Conservation (phyloP, 2,113 vertebrate species). For the Pseudois nayaur region DNA sequence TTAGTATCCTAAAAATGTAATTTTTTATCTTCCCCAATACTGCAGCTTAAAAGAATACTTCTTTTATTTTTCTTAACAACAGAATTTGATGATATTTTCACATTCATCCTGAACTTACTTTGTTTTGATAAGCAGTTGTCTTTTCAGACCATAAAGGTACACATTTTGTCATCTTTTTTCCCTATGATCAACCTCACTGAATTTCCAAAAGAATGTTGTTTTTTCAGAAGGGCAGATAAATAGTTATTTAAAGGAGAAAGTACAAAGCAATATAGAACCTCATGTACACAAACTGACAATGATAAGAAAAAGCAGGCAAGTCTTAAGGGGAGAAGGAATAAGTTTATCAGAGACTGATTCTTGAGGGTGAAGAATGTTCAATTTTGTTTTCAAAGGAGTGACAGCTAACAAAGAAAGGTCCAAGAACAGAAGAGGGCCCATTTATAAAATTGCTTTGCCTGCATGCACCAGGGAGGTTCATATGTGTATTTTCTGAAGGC, state of each 20-base stretch:
- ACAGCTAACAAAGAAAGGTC: not conserved
- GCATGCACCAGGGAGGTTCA: not conserved
- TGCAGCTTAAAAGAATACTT: not conserved
- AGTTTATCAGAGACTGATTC: not conserved
- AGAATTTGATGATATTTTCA: constrained; percentile 41
- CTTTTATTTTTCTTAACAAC: constrained; percentile 23
- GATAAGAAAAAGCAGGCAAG: not conserved
- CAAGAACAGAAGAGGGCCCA: not conserved
- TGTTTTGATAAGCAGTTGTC: constrained; percentile 37
- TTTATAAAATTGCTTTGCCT: not conserved
- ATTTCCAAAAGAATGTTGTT: not conserved
- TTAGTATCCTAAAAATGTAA: not conserved
- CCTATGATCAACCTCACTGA: not conserved
- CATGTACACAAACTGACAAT: not conserved
- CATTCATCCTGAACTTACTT: not conserved
- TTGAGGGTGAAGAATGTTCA: not conserved
- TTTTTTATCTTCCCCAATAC: not conserved
- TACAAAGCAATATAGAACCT: constrained; percentile 1
- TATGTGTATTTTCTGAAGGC: not conserved
- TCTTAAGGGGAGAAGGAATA: not conserved
- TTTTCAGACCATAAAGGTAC: not conserved
- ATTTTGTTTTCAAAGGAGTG: not conserved
- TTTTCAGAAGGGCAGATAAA: constrained; percentile 14
- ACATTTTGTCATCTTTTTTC: not conserved
- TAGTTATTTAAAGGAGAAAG: constrained; percentile 20